Conservation (phyloP, 2,113 vertebrate genomes). For the Gallinago media region DNA sequence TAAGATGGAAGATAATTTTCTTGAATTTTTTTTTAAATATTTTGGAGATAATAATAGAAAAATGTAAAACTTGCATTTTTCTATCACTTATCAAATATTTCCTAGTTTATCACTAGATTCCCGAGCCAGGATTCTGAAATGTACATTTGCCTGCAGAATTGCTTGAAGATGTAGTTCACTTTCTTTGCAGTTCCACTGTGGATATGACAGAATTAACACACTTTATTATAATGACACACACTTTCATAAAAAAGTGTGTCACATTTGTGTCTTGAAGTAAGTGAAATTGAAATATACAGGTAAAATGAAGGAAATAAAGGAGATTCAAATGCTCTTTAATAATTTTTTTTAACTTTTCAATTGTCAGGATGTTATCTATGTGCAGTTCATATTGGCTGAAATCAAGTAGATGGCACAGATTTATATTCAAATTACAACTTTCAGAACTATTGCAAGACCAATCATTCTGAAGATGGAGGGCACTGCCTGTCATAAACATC, state of each 20-base stretch:
- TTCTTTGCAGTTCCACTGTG: background rate
- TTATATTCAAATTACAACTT: background rate
- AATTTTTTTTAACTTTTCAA: background rate
- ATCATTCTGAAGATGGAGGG: background rate
- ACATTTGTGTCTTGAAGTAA: background rate
- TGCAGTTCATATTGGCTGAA: background rate
- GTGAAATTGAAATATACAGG: background rate
- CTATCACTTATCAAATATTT: background rate
- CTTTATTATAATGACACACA: background rate
- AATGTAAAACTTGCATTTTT: background rate
- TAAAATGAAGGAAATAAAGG: background rate
- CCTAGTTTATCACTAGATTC: background rate
- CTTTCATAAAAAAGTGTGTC: background rate
- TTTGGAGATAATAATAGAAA: background rate
- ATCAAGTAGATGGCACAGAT: background rate
- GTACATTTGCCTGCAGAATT: background rate
- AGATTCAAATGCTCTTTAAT: background rate
- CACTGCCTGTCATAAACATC: background rate
- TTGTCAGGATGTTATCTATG: background rate
- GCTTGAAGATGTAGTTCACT: background rate
- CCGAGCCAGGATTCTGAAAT: background rate
- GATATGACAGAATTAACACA: background rate
- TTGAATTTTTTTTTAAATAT: background rate
- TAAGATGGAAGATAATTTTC: background rate
- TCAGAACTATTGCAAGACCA: background rate